Percentiles rank a stretch among this genome's conserved stretches.
phyloP scores from a whole-genome alignment of 2,888 invertebrate species.

The Acanthoscelides obtectus region DNA sequence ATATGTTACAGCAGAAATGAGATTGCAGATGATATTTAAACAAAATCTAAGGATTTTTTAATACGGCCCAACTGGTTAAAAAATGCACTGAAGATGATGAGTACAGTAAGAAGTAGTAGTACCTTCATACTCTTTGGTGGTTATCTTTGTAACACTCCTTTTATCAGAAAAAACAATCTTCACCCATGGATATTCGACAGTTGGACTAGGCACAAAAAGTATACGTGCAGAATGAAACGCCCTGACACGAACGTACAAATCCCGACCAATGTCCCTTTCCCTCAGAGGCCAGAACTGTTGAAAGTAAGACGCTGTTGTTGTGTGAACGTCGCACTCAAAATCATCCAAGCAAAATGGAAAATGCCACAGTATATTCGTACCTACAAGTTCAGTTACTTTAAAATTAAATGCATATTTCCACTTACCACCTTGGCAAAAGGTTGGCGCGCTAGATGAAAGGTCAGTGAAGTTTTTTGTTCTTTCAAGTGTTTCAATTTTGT shows the following conservation, averaged over 20 bases:
- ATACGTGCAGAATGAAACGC: slow-evolving; percentile 47
- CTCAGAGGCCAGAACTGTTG: slow-evolving; percentile 47
- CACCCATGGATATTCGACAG: slow-evolving; percentile 44
- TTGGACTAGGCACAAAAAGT: slow-evolving; percentile 47
- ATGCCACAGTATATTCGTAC: slow-evolving; percentile 49
- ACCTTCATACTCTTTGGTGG: slow-evolving; percentile 28
- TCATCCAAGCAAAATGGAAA: slow-evolving; percentile 49
- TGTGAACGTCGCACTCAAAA: slow-evolving; percentile 49
- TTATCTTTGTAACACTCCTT: slow-evolving; percentile 37
- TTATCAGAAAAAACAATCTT: slow-evolving; percentile 37
- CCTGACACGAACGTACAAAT: slow-evolving; percentile 46
- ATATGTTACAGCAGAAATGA: no score
- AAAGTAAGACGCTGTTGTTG: slow-evolving; percentile 46
- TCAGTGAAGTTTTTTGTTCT: no score
- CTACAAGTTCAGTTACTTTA: not conserved
- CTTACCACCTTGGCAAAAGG: no score
- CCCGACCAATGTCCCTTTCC: slow-evolving; percentile 42
- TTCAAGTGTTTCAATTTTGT: no score
- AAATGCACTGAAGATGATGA: no score
- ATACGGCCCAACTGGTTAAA: no score
- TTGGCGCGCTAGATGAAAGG: no score
- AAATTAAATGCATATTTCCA: no score
- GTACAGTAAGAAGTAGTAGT: no score
- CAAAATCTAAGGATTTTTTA: no score
- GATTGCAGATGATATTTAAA: no score